These are phyloP conservation scores for Oophaga pumilio DNA, from an alignment of 2,113 vertebrate genomes.

Conservation along the genomic window DNA sequence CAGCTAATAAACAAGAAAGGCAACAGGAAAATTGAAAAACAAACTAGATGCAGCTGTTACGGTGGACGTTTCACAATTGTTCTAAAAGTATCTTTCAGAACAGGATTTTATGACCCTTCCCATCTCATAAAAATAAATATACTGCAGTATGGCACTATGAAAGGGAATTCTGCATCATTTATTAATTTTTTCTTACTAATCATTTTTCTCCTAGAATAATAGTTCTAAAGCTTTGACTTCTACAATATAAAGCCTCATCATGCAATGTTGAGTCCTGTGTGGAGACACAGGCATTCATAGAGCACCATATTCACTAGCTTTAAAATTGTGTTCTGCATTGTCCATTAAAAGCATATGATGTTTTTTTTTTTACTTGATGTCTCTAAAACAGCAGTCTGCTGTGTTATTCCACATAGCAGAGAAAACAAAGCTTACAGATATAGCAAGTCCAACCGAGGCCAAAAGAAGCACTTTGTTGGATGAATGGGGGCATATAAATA, in stretches of 20 bases:
- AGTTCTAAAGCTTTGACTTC: neutral
- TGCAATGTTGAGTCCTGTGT: too few species aligned
- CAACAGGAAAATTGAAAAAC: constrained; percentile 68
- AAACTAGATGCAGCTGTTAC: constrained; percentile 70
- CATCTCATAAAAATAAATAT: constrained; percentile 53
- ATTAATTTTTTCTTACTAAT: neutral
- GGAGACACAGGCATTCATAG: too few species aligned
- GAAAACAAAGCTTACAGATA: too few species aligned
- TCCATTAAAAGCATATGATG: too few species aligned
- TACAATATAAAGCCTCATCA: neutral
- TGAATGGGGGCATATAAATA: too few species aligned
- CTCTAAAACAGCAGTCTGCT: too few species aligned
- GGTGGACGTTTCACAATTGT: constrained; percentile 68
- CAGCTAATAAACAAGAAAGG: constrained; percentile 77
- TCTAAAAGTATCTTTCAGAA: constrained; percentile 70
- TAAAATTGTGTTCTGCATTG: too few species aligned
- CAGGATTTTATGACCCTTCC: constrained; percentile 46
- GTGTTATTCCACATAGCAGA: too few species aligned
- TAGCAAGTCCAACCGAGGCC: too few species aligned
- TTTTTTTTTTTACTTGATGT: too few species aligned
- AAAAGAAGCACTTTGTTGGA: too few species aligned
- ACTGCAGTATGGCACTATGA: constrained; percentile 1
- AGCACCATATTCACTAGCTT: too few species aligned
- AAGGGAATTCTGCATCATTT: neutral
- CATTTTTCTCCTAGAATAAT: neutral